Conservation (phyloP, 1,140 invertebrate species). For the Gonatopus flavifemur region DNA sequence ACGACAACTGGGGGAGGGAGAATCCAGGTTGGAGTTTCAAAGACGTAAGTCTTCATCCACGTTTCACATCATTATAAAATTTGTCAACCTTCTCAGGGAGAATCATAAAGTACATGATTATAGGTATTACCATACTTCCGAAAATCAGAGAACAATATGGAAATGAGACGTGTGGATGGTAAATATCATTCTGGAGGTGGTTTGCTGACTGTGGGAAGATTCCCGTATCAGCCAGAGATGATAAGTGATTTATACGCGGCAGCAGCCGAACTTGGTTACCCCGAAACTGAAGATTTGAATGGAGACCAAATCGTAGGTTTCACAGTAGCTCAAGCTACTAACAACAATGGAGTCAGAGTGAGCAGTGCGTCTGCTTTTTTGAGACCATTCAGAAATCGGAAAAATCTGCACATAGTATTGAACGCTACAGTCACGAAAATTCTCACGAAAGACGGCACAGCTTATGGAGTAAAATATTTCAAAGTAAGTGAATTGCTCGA, state of each 20-base stretch:
- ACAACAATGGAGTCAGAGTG: conserved; percentile 65
- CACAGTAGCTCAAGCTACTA: conserved; percentile 58
- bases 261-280: conserved; percentile 61
- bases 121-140: conserved; percentile 62
- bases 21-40: conserved; percentile 64
- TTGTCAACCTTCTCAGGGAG: not conserved
- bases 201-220: conserved; percentile 58
- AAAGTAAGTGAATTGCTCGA: too few relatives aligned
- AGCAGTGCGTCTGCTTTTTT: conserved; percentile 69
- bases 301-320: conserved; percentile 58
- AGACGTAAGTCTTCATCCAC: too few relatives aligned
- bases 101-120: not conserved
- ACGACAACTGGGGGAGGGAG: conserved; percentile 63
- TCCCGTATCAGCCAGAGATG: conserved; percentile 59
- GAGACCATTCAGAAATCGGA: conserved; percentile 60
- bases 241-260: conserved; percentile 63
- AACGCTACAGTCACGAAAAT: conserved; percentile 67
- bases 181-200: conserved; percentile 55
- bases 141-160: conserved; percentile 60
- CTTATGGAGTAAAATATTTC: too few relatives aligned
- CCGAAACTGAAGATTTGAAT: conserved; percentile 62
- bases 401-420: conserved; percentile 71
- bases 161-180: conserved; percentile 53
- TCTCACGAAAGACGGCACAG: conserved; percentile 21
- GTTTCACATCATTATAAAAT: too few relatives aligned